phyloP scores from a whole-genome alignment of 2,797 vertebrate species.

The Notoglanidium macrostoma region DNA sequence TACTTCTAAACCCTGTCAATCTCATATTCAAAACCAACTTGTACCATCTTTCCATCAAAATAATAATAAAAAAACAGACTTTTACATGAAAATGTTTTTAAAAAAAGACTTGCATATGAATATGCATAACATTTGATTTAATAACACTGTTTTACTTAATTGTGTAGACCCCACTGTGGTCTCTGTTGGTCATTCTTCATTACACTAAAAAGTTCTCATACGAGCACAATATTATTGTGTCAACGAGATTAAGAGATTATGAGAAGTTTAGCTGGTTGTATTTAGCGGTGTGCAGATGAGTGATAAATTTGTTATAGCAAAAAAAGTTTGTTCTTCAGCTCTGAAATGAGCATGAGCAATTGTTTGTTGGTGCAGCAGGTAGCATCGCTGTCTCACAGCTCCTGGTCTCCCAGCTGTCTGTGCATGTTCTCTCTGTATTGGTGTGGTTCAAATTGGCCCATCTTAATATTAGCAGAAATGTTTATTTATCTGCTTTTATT shows the following conservation, averaged over 20 bases:
- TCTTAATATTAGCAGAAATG: not conserved
- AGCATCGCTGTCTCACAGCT: too few relatives aligned
- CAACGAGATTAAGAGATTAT: not conserved
- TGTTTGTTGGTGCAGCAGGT: too few relatives aligned
- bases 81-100: not conserved
- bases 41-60: too few relatives aligned
- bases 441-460: too few relatives aligned
- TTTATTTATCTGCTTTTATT: not conserved
- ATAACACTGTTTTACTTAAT: not conserved
- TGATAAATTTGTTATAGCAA: too few relatives aligned
- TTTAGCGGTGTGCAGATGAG: too few relatives aligned
- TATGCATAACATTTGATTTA: not conserved
- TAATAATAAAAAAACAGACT: not conserved
- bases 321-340: too few relatives aligned
- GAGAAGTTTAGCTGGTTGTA: too few relatives aligned
- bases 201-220: not conserved
- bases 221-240: not conserved
- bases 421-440: not conserved
- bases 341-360: too few relatives aligned
- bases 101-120: not conserved
- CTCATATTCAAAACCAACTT: too few relatives aligned
- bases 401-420: not conserved
- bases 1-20: too few relatives aligned
- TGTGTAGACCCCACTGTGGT: not conserved
- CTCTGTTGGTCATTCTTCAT: not conserved